Evolutionary conservation across 53 echinoderm and acorn worm species (phyloP).

Genomic region (Henricia sp.): DNA sequence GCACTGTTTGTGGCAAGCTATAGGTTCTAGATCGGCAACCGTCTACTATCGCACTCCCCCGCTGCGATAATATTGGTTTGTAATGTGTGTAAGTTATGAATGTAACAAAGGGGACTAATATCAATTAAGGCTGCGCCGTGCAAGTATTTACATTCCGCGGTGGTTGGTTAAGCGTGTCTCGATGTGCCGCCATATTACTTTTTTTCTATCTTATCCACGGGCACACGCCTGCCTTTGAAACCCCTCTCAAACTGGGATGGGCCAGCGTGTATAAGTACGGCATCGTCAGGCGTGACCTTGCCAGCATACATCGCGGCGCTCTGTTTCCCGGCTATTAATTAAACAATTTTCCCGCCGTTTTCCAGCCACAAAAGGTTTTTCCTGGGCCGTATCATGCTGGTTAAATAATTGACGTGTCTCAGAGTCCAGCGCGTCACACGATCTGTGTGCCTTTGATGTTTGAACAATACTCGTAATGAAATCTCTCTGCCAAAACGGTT

Average conservation of each 20-base stretch:
- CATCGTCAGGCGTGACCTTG: slow-evolving; percentile 35
- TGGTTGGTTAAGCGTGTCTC: slow-evolving; percentile 35
- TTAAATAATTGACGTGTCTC: slow-evolving; percentile 45
- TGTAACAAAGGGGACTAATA: slow-evolving; percentile 35
- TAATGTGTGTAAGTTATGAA: slow-evolving; percentile 46
- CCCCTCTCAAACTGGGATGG: slow-evolving; percentile 6
- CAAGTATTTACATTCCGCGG: slow-evolving; percentile 14
- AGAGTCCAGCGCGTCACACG: slow-evolving; percentile 25
- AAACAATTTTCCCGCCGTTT: slow-evolving; percentile 4
- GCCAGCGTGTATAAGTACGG: slow-evolving; percentile 15
- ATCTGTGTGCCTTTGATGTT: slow-evolving; percentile 42
- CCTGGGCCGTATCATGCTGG: slow-evolving; percentile 34
- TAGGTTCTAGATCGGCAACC: not conserved
- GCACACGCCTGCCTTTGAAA: not conserved
- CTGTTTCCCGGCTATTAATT: slow-evolving; percentile 47
- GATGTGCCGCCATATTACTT: not conserved
- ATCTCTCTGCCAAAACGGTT: slow-evolving; percentile 4
- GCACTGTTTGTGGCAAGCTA: not conserved
- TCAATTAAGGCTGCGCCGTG: not conserved
- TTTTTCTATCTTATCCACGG: not conserved
- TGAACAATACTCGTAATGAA: slow-evolving; percentile 52
- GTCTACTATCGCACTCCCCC: slow-evolving; percentile 21
- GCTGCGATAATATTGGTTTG: slow-evolving; percentile 52
- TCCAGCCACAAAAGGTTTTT: slow-evolving; percentile 24
- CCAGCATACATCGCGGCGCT: not conserved